A percentile compares a stretch with the other conserved stretches of the same genome.
Evolutionary conservation across 1,140 invertebrate species (phyloP).

Genomic region (Tenebrio molitor): DNA sequence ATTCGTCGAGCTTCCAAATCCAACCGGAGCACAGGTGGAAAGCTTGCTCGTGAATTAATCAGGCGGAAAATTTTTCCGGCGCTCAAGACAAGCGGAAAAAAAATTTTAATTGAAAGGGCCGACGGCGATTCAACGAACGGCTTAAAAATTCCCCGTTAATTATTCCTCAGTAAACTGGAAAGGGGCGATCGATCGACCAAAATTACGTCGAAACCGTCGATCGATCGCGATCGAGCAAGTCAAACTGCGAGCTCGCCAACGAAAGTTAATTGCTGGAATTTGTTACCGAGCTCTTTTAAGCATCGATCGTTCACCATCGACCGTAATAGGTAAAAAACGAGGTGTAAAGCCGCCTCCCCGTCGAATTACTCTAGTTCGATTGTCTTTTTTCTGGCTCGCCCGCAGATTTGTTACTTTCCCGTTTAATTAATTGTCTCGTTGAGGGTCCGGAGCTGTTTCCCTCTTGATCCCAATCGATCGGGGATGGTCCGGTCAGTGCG

Average conservation of each 20-base stretch:
- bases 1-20: too few species aligned
- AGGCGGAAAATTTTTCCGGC: constrained; percentile 1
- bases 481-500: constrained; percentile 1
- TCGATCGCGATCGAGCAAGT: too few species aligned
- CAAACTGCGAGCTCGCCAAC: too few species aligned
- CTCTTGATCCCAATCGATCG: constrained; percentile 30
- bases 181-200: too few species aligned
- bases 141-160: constrained; percentile 24
- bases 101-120: constrained; percentile 21
- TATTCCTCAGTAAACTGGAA: constrained; percentile 8
- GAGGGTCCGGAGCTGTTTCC: constrained; percentile 20
- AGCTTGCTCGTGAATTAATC: too few species aligned
- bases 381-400: constrained; percentile 1
- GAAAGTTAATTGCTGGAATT: too few species aligned
- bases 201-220: too few species aligned
- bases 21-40: too few species aligned
- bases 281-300: too few species aligned
- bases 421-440: constrained; percentile 27
- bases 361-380: constrained; percentile 16
- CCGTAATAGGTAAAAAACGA: constrained; percentile 19
- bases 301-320: neutral
- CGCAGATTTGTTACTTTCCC: constrained; percentile 13
- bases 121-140: constrained; percentile 13
- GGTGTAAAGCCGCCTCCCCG: neutral
- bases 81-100: neutral